phyloP scores from a whole-genome alignment of 2,888 invertebrate species.

The Ptilodon capucinus region DNA sequence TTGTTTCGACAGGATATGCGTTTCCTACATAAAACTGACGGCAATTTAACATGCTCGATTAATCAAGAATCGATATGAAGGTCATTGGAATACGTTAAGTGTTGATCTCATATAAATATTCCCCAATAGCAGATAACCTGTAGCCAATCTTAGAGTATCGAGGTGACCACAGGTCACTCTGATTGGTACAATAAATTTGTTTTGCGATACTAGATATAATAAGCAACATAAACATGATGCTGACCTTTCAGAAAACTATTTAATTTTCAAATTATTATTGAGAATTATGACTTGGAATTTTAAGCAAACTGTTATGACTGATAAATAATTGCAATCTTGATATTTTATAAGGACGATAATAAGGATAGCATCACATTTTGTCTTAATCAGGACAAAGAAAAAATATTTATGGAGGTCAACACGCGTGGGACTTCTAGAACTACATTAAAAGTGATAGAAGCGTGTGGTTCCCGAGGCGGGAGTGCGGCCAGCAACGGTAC shows the following conservation, averaged over 20 bases:
- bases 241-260: too few relatives aligned
- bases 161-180: neutral
- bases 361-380: too few relatives aligned
- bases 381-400: too few relatives aligned
- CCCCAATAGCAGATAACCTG: neutral
- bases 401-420: neutral
- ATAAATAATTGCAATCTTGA: too few relatives aligned
- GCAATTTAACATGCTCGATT: neutral
- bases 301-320: too few relatives aligned
- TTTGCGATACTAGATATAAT: too few relatives aligned
- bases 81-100: neutral
- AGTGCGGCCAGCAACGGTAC: slow-evolving; percentile 53
- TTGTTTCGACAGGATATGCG: slow-evolving; percentile 20
- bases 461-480: slow-evolving; percentile 26
- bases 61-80: neutral
- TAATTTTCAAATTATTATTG: too few relatives aligned
- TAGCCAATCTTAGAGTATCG: neutral
- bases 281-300: too few relatives aligned
- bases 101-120: neutral
- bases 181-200: neutral
- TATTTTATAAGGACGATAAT: too few relatives aligned
- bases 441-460: slow-evolving; percentile 5
- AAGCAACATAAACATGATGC: too few relatives aligned
- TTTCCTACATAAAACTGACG: slow-evolving; percentile 10
- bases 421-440: neutral